A percentile compares a stretch with the other conserved stretches of the same genome.
These are phyloP conservation scores for Styela plicata DNA, from an alignment of 23 tunicate species.

Conservation along the genomic window DNA sequence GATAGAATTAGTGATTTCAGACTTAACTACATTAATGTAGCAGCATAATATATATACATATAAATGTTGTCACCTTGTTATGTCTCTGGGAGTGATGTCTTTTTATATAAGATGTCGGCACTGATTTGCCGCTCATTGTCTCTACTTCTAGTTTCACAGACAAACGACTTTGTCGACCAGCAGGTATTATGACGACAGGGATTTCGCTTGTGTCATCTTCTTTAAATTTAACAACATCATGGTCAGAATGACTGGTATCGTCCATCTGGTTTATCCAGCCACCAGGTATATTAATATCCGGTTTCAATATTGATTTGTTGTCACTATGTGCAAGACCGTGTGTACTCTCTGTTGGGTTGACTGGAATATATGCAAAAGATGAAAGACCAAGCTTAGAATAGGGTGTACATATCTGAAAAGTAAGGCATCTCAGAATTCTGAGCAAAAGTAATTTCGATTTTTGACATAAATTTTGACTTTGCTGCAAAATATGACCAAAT, in stretches of 20 bases:
- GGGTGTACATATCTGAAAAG: too few species aligned
- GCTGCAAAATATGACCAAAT: too few species aligned
- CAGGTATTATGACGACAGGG: slow-evolving; percentile 53
- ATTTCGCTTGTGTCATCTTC: slow-evolving; percentile 43
- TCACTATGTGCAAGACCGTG: not conserved
- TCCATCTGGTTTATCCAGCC: not conserved
- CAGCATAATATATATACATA: too few species aligned
- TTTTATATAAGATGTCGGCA: not conserved
- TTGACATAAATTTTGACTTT: too few species aligned
- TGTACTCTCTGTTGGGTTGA: too few species aligned
- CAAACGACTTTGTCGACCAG: slow-evolving; percentile 36
- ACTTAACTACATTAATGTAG: too few species aligned
- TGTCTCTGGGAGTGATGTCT: not conserved
- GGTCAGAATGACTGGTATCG: not conserved
- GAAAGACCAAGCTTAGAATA: too few species aligned
- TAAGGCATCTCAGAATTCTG: too few species aligned
- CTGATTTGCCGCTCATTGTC: not conserved
- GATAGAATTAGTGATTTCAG: too few species aligned
- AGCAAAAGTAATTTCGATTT: too few species aligned
- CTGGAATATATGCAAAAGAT: too few species aligned
- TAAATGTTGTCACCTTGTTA: too few species aligned
- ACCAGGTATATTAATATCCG: not conserved
- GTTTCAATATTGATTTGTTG: not conserved
- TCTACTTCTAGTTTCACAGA: slow-evolving; percentile 37
- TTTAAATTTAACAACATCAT: not conserved